phyloP scores from a whole-genome alignment of 1,140 invertebrate genomes.

The Listronotus bonariensis region DNA sequence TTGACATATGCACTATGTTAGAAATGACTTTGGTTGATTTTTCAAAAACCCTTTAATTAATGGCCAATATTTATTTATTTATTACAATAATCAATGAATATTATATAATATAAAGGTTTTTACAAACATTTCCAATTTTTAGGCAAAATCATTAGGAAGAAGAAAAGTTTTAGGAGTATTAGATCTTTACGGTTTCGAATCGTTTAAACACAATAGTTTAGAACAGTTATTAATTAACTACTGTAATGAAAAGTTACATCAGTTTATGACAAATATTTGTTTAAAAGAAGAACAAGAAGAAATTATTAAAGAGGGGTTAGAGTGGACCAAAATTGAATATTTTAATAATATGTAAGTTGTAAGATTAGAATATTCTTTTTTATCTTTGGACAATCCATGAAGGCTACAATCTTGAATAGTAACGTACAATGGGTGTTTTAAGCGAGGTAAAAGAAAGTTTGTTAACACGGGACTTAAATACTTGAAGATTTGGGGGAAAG shows the following conservation, averaged over 20 bases:
- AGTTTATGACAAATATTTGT: slow-evolving; percentile 69
- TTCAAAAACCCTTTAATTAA: no score
- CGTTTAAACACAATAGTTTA: slow-evolving; percentile 73
- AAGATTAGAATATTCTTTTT: slow-evolving; percentile 7
- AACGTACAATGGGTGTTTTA: no score
- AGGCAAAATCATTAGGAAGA: slow-evolving; percentile 59
- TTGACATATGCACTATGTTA: no score
- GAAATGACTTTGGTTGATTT: no score
- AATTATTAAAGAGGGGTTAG: slow-evolving; percentile 75
- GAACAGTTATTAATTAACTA: slow-evolving; percentile 90
- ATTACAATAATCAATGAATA: no score
- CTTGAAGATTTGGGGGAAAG: no score
- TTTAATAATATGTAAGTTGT: slow-evolving; percentile 66
- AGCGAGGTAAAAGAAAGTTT: no score
- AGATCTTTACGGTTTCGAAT: slow-evolving; percentile 89
- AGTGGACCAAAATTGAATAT: slow-evolving; percentile 70
- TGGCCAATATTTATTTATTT: no score
- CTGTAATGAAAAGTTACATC: slow-evolving; percentile 88
- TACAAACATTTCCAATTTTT: slow-evolving; percentile 13
- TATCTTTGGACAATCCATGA: no score
- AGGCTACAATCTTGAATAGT: no score
- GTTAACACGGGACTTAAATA: no score
- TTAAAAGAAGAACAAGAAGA: slow-evolving; percentile 84
- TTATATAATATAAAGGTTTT: no score
- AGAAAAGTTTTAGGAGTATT: slow-evolving; percentile 72